A percentile compares a stretch with the other conserved stretches of the same genome.
phyloP scores from a whole-genome alignment of 2,113 vertebrate genomes.

The Amblyornis subalaris region DNA sequence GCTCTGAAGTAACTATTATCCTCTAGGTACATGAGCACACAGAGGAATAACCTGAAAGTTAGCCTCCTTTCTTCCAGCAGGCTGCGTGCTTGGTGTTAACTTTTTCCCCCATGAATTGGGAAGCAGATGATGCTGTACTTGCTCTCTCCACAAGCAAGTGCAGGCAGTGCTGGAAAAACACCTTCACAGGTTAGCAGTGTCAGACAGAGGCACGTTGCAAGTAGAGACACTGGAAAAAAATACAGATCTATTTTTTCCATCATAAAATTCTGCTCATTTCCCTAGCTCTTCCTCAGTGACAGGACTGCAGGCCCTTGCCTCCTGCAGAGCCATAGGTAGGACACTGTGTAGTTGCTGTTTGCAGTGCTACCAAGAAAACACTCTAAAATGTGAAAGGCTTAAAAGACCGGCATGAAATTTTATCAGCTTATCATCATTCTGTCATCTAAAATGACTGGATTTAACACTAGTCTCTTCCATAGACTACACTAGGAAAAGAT shows the following conservation, averaged over 20 bases:
- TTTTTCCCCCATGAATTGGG: neutral
- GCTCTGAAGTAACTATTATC: neutral
- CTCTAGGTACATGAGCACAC: neutral
- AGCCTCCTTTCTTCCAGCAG: neutral
- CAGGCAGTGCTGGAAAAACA: neutral
- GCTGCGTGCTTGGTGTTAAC: neutral
- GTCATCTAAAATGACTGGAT: neutral
- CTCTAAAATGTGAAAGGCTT: neutral
- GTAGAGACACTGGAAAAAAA: neutral
- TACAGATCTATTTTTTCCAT: neutral
- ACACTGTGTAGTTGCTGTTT: neutral
- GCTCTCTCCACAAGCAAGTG: neutral
- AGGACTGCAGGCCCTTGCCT: neutral
- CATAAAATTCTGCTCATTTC: neutral
- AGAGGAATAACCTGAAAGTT: neutral
- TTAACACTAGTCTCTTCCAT: neutral
- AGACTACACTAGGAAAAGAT: neutral
- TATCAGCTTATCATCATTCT: neutral
- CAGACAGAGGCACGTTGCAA: neutral
- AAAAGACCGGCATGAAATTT: neutral
- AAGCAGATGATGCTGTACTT: neutral
- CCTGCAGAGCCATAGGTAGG: rapidly evolving
- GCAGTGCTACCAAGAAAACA: neutral
- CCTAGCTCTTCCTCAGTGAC: neutral
- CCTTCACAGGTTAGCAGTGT: neutral